Conservation (phyloP, 2,113 vertebrate species). For the Silurus asotus region DNA sequence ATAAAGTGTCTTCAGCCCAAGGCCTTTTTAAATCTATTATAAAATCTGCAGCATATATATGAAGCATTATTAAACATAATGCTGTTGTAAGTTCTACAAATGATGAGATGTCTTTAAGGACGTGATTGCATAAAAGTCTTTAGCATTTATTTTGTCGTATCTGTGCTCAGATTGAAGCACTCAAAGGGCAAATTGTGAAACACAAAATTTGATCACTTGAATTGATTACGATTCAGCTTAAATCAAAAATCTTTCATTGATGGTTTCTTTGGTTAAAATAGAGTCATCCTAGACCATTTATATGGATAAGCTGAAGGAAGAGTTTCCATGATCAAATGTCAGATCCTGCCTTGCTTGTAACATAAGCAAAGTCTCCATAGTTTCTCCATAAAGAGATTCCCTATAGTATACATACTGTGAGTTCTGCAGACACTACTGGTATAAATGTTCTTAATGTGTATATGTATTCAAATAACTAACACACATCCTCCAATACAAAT, state of each 20-base stretch:
- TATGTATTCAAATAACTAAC: not conserved
- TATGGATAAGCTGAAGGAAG: not conserved
- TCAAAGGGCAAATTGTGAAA: not conserved
- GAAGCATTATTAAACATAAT: not conserved
- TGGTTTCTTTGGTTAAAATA: not conserved
- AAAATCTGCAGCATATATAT: not conserved
- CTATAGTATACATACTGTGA: not conserved
- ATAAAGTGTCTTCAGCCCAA: not conserved
- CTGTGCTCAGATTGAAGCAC: not conserved
- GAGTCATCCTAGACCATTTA: not conserved
- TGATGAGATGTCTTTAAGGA: not conserved
- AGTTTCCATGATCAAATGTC: not conserved
- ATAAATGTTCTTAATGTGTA: not conserved
- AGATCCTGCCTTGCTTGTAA: not conserved
- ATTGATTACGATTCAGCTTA: not conserved
- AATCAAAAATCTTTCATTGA: not conserved
- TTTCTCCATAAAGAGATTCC: not conserved
- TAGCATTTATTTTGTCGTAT: not conserved
- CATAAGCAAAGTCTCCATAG: not conserved
- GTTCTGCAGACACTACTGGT: not conserved
- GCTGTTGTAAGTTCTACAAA: not conserved
- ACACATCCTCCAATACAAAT: slow-evolving; percentile 4
- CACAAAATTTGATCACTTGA: not conserved
- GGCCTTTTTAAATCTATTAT: not conserved
- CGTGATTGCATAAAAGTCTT: too few relatives aligned